Evolutionary conservation across 2,888 invertebrate species (phyloP).

Genomic region (Lydus trimaculatus): DNA sequence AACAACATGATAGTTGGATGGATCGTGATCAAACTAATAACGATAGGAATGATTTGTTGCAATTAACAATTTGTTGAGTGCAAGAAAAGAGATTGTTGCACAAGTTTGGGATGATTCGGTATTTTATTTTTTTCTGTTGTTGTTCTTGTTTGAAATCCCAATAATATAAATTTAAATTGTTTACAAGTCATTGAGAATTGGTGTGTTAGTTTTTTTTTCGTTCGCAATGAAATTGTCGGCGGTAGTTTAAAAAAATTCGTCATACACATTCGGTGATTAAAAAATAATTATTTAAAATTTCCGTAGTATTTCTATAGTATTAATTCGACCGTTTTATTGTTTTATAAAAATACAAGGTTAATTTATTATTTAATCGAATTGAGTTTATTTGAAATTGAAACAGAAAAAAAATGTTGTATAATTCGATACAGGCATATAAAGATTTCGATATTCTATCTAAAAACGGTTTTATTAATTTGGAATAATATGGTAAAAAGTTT

Average conservation of each 20-base stretch:
- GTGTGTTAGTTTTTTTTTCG: not conserved
- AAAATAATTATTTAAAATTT: constrained; percentile 1
- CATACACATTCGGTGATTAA: not conserved
- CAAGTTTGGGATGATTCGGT: not conserved
- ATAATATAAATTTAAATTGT: not conserved
- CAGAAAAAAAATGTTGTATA: not conserved
- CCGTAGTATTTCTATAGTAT: not conserved
- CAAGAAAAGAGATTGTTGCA: constrained; percentile 1
- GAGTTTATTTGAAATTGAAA: not conserved
- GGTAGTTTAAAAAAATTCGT: not conserved
- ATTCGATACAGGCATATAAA: not conserved
- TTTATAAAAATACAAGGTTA: constrained; percentile 5
- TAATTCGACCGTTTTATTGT: not conserved
- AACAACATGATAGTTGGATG: not conserved
- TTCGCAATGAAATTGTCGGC: not conserved
- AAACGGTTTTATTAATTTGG: not conserved
- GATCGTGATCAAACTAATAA: not conserved
- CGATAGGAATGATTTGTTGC: not conserved
- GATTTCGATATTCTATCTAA: not conserved
- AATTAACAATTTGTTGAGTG: constrained; percentile 2
- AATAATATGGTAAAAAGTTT: not conserved
- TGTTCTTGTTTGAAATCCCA: too few species aligned
- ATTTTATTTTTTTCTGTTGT: not conserved
- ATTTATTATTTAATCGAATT: not conserved
- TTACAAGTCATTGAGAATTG: not conserved